Evolutionary conservation across 2,797 vertebrate species (phyloP).

Genomic region (Sebastes glaucus): DNA sequence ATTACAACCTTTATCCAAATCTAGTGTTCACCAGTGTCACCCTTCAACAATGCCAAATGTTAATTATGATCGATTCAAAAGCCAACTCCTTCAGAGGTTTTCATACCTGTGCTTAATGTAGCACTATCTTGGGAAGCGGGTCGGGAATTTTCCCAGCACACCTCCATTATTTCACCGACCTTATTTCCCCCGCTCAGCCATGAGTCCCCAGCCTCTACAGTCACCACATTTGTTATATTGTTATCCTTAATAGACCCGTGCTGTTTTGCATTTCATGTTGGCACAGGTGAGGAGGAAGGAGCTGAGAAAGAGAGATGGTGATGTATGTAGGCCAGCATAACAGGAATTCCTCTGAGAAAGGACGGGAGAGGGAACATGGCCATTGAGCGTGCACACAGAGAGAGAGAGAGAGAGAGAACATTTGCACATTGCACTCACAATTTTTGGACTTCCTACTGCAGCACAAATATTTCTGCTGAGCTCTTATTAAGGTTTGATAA

Average conservation of each 20-base stretch:
- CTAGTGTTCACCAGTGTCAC: background rate
- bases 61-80: constrained; percentile 4
- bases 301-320: constrained; percentile 38
- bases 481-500: constrained; percentile 9
- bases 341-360: constrained; percentile 30
- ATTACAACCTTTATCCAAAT: background rate
- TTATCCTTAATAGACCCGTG: constrained; percentile 39
- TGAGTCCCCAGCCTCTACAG: constrained; percentile 5
- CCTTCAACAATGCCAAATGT: background rate
- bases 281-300: constrained; percentile 38
- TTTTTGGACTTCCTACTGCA: constrained; percentile 10
- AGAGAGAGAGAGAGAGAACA: background rate
- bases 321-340: constrained; percentile 52
- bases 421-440: background rate
- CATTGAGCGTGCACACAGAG: background rate
- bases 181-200: constrained; percentile 42
- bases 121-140: constrained; percentile 20
- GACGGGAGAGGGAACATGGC: background rate
- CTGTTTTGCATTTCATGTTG: constrained; percentile 27
- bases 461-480: constrained; percentile 31
- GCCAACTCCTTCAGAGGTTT: constrained; percentile 4
- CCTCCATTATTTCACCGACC: constrained; percentile 40
- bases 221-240: constrained; percentile 33
- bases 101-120: background rate
- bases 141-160: constrained; percentile 26